phyloP scores from a whole-genome alignment of 2,113 vertebrate species.

The Callopanchax toddi region DNA sequence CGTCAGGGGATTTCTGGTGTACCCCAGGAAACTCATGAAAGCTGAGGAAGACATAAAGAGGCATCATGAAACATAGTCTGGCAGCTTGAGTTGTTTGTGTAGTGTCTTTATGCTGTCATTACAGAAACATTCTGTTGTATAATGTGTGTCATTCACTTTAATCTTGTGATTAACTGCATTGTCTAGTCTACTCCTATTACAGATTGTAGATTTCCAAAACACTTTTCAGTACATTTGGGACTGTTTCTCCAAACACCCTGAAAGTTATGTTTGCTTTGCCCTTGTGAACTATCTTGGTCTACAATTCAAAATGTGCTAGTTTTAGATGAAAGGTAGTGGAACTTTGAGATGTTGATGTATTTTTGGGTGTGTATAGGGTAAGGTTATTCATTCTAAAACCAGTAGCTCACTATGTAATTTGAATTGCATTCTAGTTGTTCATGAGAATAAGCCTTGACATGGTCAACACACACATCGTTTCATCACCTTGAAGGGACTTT shows the following conservation, averaged over 20 bases:
- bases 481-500: neutral
- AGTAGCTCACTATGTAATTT: neutral
- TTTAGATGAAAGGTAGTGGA: neutral
- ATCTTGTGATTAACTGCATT: neutral
- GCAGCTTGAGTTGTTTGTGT: slow-evolving; percentile 10
- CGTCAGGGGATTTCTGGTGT: slow-evolving; percentile 17
- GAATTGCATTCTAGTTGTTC: neutral
- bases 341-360: neutral
- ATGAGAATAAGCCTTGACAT: neutral
- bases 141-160: no score
- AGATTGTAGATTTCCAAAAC: neutral
- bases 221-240: neutral
- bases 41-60: slow-evolving; percentile 19
- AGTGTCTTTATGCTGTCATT: slow-evolving; percentile 2
- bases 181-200: neutral
- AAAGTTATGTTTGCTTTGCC: neutral
- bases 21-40: slow-evolving; percentile 26
- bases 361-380: no score
- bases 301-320: neutral
- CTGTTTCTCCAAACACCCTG: neutral
- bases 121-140: slow-evolving; percentile 1
- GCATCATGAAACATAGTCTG: neutral
- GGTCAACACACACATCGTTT: neutral
- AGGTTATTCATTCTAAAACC: no score
- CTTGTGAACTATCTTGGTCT: neutral